Conservation (phyloP, 2,888 invertebrate species). For the Macaria liturata region DNA sequence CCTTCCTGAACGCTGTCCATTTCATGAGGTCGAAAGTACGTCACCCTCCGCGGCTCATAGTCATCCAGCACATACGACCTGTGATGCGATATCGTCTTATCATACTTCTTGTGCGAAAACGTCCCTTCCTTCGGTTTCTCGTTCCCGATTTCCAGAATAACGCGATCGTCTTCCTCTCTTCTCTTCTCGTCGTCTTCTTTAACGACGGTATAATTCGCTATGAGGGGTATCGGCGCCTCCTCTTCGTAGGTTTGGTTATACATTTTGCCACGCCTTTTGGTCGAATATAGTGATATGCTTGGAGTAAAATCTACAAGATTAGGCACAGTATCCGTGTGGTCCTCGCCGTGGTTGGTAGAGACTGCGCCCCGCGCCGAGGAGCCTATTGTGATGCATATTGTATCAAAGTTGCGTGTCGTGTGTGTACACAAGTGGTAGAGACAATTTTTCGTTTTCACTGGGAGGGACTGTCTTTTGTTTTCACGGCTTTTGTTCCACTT, state of each 20-base stretch:
- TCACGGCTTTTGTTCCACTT: slow-evolving; percentile 45
- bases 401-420: slow-evolving; percentile 69
- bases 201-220: slow-evolving; percentile 67
- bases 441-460: slow-evolving; percentile 62
- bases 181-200: slow-evolving; percentile 62
- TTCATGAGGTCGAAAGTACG: slow-evolving; percentile 69
- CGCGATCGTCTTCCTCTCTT: slow-evolving; percentile 65
- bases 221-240: slow-evolving; percentile 67
- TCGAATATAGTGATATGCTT: slow-evolving; percentile 16
- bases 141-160: slow-evolving; percentile 80
- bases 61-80: slow-evolving; percentile 75
- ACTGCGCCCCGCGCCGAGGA: slow-evolving; percentile 73
- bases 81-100: slow-evolving; percentile 77
- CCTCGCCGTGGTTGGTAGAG: slow-evolving; percentile 54
- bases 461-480: slow-evolving; percentile 53
- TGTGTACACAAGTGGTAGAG: slow-evolving; percentile 76
- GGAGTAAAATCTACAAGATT: slow-evolving; percentile 7
- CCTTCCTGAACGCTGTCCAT: slow-evolving; percentile 60
- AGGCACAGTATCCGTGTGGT: slow-evolving; percentile 42
- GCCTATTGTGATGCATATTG: slow-evolving; percentile 79
- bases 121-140: slow-evolving; percentile 74
- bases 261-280: slow-evolving; percentile 44
- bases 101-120: slow-evolving; percentile 79
- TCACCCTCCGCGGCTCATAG: slow-evolving; percentile 64
- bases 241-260: slow-evolving; percentile 66